Evolutionary conservation across 2,113 vertebrate genomes (phyloP).

Genomic region (Silurus glanis): DNA sequence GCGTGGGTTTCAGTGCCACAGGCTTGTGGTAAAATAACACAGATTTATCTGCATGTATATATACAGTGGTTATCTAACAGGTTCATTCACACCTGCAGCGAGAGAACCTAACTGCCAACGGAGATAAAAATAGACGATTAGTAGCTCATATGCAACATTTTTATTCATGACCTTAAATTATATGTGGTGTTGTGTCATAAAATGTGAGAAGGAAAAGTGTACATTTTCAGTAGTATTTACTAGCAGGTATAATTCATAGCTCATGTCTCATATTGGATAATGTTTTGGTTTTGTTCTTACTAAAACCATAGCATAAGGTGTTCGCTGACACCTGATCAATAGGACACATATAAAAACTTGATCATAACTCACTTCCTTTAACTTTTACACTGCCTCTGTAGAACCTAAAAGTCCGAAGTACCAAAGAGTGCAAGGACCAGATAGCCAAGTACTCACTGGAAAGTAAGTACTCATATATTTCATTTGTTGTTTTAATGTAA

Average conservation of each 20-base stretch:
- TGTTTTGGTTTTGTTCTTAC: neutral
- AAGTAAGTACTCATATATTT: constrained; percentile 73
- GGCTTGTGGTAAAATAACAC: constrained; percentile 7
- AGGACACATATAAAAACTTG: neutral
- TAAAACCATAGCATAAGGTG: too few relatives aligned
- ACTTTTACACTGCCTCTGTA: constrained; percentile 65
- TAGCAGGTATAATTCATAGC: neutral
- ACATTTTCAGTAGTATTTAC: neutral
- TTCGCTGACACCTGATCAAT: neutral
- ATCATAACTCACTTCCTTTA: neutral
- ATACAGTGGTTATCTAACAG: constrained; percentile 17
- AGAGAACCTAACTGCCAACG: neutral
- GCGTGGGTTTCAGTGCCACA: constrained; percentile 22
- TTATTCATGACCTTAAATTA: neutral
- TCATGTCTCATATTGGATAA: neutral
- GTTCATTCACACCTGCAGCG: neutral
- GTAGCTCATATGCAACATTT: neutral
- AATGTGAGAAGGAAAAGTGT: neutral
- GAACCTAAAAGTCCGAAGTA: constrained; percentile 93
- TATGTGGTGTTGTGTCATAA: neutral
- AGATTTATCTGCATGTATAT: constrained; percentile 29
- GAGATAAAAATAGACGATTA: neutral
- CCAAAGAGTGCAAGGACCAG: constrained; percentile 89
- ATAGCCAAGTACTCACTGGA: constrained; percentile 90
- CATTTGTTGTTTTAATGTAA: neutral